Base-by-base conservation (phyloP, 2,888 invertebrate genomes). In the Acrobasis repandana region DNA sequence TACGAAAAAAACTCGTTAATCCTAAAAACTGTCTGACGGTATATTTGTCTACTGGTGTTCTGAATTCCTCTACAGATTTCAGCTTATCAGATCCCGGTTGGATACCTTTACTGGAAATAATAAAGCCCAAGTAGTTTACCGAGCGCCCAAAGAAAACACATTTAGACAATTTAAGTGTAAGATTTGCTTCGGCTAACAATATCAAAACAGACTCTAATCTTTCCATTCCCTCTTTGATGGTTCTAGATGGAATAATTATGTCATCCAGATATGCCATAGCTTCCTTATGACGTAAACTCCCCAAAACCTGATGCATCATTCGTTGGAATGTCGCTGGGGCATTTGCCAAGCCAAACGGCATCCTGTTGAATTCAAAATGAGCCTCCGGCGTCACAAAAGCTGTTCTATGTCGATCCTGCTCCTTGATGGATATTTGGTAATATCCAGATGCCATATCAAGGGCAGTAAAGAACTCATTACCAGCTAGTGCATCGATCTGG, bases 251-350 rank as follows among this genome's bases (percentile, higher is more conserved):
- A 2, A 65, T 52, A 2, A 66, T 61, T 10, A 62, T 43, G 1
- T 56, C 54, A 16, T 65, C 52, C 50, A 67, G 0, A 60, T 67
- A 52, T 59, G 61, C 48, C 61, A 67, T 43, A n/a, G 28, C 46
- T 56, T 60, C 3, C 16, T 52, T 6, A 60, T 33, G 14, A 50
- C 34, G 11, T 49, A 28, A 15, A 3, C 5, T 47, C 0, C 66
- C 60, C 3, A 68, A n/a, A 0, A 66, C 58, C 6, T 18, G 16
- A 54, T 69, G 63, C 2, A 68, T 64, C 33, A 60, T 61, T 2
- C 67, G 48, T 28, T 69, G 69, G 16, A 67, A 69, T 0, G 63
- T 57, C 0, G 67, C 65, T 1, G 67, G 65, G 0, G 69, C 65
- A 59, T 49, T 49, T 2, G 49, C 28, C 20, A 49, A 14, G 9